Evolutionary conservation across 2,797 vertebrate species (phyloP).

Genomic region (Meriones psammophilus): DNA sequence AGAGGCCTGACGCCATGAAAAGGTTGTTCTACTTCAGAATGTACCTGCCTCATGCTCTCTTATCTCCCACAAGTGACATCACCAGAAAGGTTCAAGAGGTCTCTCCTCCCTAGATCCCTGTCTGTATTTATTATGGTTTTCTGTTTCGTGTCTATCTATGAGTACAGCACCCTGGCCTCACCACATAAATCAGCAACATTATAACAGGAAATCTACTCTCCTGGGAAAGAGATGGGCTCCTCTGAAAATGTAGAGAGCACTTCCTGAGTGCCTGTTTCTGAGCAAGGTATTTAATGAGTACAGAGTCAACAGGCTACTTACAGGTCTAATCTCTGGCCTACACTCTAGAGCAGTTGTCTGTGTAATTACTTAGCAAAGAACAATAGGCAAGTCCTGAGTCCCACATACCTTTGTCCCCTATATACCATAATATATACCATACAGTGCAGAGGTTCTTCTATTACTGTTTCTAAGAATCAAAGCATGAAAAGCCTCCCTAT

Average conservation of each 20-base stretch:
- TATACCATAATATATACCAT: background rate
- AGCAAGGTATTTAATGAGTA: conserved; percentile 7
- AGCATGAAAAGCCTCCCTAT: conserved; percentile 14
- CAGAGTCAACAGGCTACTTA: background rate
- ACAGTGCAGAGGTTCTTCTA: background rate
- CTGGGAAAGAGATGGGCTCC: background rate
- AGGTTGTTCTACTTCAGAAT: conserved; percentile 33
- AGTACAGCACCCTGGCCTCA: background rate
- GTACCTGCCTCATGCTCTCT: background rate
- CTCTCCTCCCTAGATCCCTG: background rate
- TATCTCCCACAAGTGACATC: conserved; percentile 23
- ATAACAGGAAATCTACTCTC: background rate
- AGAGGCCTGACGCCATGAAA: conserved; percentile 53
- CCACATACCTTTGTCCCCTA: background rate
- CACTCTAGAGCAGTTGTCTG: conserved; percentile 8
- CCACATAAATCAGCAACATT: background rate
- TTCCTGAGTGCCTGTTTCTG: background rate
- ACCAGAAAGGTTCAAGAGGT: conserved; percentile 25
- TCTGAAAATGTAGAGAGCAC: background rate
- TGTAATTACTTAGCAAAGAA: background rate
- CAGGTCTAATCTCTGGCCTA: background rate
- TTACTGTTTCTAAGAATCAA: conserved; percentile 29
- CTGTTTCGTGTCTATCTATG: background rate
- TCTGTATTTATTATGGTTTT: background rate
- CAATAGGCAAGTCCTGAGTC: background rate